Evolutionary conservation across 2,113 vertebrate genomes (phyloP).

Genomic region (Callipepla californica): DNA sequence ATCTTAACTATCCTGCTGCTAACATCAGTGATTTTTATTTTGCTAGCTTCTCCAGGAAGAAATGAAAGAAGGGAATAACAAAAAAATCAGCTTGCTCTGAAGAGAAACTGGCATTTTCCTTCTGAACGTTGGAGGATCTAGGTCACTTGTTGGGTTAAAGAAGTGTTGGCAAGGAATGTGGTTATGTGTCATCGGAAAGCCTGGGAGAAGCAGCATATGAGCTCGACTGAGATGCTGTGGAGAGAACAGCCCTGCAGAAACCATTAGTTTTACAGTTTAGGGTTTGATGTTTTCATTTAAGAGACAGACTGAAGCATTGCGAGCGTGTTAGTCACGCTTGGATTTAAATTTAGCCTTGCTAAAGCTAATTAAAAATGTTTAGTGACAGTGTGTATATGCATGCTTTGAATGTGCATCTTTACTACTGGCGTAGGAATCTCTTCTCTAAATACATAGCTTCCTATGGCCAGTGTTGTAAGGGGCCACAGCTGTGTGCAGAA

Average conservation of each 20-base stretch:
- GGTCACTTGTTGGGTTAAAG: constrained; percentile 49
- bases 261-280: constrained; percentile 47
- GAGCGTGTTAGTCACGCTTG: constrained; percentile 3
- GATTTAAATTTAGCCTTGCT: constrained; percentile 70
- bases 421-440: neutral
- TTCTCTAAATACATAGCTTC: constrained; percentile 16
- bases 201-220: neutral
- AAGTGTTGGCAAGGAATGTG: constrained; percentile 12
- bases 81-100: neutral
- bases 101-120: neutral
- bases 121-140: neutral
- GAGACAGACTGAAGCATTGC: constrained; percentile 40
- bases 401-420: constrained; percentile 34
- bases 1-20: neutral
- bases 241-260: constrained; percentile 60
- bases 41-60: neutral
- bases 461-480: neutral
- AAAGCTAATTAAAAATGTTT: constrained; percentile 66
- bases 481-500: neutral
- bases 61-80: neutral
- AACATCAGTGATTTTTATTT: neutral
- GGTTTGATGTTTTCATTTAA: constrained; percentile 67
- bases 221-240: constrained; percentile 21
- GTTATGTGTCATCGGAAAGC: constrained; percentile 40
- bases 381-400: constrained; percentile 24